Evolutionary conservation across 2,113 vertebrate genomes (phyloP).

Genomic region (Mormyrus iriodes): DNA sequence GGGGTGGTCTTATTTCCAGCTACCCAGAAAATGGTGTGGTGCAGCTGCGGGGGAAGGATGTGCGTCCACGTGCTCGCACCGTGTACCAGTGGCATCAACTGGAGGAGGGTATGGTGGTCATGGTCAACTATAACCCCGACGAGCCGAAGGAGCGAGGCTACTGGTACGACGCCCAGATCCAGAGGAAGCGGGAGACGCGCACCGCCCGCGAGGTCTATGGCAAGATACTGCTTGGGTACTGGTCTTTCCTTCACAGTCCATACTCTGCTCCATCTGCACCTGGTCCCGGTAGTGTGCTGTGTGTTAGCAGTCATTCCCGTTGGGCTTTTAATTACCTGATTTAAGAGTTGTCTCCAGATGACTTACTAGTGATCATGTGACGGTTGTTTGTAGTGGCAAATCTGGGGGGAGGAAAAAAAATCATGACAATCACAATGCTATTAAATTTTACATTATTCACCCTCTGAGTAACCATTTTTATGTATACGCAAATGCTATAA

Average conservation of each 20-base stretch:
- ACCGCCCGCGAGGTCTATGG: conserved; percentile 72
- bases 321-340: neutral
- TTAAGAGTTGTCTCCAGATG: neutral
- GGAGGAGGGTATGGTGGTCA: conserved; percentile 79
- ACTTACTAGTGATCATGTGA: neutral
- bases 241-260: neutral
- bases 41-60: conserved; percentile 65
- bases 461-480: neutral
- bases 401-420: neutral
- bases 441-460: neutral
- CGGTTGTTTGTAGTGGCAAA: neutral
- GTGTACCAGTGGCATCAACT: conserved; percentile 85
- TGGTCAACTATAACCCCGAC: conserved; percentile 94
- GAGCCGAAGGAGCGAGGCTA: conserved; percentile 86
- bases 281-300: neutral
- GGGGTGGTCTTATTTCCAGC: conserved; percentile 47
- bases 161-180: conserved; percentile 92
- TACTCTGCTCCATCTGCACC: neutral
- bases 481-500: neutral
- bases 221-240: conserved; percentile 83
- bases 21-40: conserved; percentile 89
- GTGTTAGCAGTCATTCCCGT: neutral
- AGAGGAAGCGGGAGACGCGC: conserved; percentile 78
- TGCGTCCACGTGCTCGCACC: conserved; percentile 78
- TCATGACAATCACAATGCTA: neutral